A percentile compares a stretch with the other conserved stretches of the same genome.
These are phyloP conservation scores for Margarornis squamiger DNA, from an alignment of 2,797 vertebrate genomes.

Conservation along the genomic window DNA sequence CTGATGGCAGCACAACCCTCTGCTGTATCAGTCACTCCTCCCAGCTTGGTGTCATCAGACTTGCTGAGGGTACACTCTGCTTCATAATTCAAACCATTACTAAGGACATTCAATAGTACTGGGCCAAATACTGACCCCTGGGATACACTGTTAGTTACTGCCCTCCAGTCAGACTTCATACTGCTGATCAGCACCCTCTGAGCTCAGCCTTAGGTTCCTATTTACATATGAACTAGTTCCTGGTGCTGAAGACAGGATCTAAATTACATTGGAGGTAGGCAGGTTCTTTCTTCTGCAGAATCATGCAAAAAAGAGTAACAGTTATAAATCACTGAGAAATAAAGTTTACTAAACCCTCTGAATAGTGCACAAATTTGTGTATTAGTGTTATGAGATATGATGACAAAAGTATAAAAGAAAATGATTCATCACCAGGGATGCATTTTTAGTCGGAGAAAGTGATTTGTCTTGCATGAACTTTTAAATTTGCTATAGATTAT, in stretches of 20 bases:
- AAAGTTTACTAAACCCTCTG: neutral
- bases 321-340: constrained; percentile 24
- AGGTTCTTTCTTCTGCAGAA: neutral
- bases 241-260: neutral
- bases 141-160: neutral
- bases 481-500: constrained; percentile 13
- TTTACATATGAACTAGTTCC: neutral
- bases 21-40: neutral
- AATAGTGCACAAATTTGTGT: neutral
- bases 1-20: neutral
- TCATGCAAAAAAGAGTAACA: neutral
- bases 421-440: neutral
- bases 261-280: neutral
- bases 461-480: constrained; percentile 12
- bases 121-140: neutral
- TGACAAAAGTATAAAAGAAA: constrained; percentile 1
- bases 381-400: neutral
- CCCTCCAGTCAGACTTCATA: neutral
- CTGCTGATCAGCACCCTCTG: neutral
- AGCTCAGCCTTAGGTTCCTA: neutral
- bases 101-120: neutral
- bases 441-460: neutral
- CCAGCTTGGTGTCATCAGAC: neutral
- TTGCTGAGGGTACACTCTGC: neutral
- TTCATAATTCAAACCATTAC: neutral